Conservation (phyloP, 2,888 invertebrate genomes). For the Myopa testacea region DNA sequence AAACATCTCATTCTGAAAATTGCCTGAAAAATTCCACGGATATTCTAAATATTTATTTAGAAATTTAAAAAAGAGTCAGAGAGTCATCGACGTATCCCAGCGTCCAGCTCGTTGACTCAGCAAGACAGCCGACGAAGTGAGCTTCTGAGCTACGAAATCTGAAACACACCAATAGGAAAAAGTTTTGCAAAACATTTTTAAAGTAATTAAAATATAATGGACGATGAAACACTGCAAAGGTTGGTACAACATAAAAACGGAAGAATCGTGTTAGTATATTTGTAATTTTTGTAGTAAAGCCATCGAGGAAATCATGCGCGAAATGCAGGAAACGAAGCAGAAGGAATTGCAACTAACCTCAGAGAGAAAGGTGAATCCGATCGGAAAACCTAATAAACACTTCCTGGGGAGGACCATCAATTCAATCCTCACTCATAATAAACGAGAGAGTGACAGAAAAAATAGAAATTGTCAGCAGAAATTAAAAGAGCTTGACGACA, state of each 20-base stretch:
- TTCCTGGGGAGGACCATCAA: conserved; percentile 60
- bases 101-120: neutral
- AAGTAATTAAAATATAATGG: conserved; percentile 5
- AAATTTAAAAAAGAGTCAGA: no score
- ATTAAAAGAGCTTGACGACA: conserved; percentile 56
- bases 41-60: no score
- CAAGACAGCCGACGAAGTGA: no score
- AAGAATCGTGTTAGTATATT: neutral
- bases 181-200: no score
- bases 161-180: no score
- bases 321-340: conserved; percentile 45
- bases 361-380: conserved; percentile 60
- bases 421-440: conserved; percentile 58
- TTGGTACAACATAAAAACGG: neutral
- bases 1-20: no score
- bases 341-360: conserved; percentile 18
- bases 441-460: conserved; percentile 53
- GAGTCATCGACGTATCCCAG: no score
- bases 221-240: conserved; percentile 30
- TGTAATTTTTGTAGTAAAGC: conserved; percentile 51
- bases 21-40: no score
- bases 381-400: conserved; percentile 60
- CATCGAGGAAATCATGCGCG: conserved; percentile 57
- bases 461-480: conserved; percentile 54
- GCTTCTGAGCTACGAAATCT: no score